phyloP scores from a whole-genome alignment of 2,113 vertebrate genomes.

The Anthoscopus minutus region DNA sequence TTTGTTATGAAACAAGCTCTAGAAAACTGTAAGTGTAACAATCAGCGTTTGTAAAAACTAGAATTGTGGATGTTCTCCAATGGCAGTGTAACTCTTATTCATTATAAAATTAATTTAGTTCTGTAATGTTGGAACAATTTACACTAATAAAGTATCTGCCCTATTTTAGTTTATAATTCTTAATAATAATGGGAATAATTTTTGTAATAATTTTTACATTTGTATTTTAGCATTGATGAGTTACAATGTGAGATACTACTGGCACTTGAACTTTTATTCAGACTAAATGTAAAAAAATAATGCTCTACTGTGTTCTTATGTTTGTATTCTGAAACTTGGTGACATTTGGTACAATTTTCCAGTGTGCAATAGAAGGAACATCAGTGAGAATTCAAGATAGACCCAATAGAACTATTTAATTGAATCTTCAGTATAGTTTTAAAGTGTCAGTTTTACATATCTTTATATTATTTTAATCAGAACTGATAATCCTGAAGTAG shows the following conservation, averaged over 20 bases:
- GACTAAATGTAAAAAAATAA: not conserved
- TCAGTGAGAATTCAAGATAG: not conserved
- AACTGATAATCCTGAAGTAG: not conserved
- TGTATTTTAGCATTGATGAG: not conserved
- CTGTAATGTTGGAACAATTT: not conserved
- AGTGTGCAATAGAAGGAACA: not conserved
- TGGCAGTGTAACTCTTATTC: not conserved
- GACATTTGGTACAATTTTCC: not conserved
- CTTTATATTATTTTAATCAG: not conserved
- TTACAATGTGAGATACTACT: not conserved
- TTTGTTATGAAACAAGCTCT: not conserved
- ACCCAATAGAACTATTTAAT: not conserved
- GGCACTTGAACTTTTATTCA: not conserved
- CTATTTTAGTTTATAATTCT: not conserved
- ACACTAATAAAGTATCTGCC: not conserved
- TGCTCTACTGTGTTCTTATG: not conserved
- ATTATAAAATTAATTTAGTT: not conserved
- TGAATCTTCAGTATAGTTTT: not conserved
- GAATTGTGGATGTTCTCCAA: not conserved
- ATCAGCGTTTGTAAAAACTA: not conserved
- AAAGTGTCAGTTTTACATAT: not conserved
- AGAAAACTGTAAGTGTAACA: not conserved
- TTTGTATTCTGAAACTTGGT: not conserved
- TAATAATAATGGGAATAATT: not conserved
- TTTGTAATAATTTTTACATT: not conserved